Evolutionary conservation across 1,140 invertebrate genomes (phyloP), one percentile per base, ranked within the genome.

Genomic region (Plectrocnemia conspersa): DNA sequence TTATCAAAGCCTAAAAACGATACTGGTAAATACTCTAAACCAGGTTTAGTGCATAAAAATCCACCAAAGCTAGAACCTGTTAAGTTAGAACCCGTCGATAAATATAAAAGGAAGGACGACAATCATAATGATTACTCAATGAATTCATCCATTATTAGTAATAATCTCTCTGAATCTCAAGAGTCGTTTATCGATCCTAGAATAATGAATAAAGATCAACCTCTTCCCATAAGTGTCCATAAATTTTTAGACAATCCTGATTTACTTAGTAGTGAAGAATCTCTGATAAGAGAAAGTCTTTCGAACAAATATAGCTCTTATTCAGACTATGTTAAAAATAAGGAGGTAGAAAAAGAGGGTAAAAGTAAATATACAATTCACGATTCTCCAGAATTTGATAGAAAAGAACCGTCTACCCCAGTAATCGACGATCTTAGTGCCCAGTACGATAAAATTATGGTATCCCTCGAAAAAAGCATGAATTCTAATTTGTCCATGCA

Each of bases 381-480:
- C 16, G 29, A 27, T 27, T 6, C n/a, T 7, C 13, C 22, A 13
- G 18, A 45, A 55, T 57, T 47, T 25, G 55, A 58, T 42, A 54
- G 52, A 42, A 52, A 54, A 15, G 59, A 61, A 65, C 32, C 67
- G 1, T 59, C 50, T n/a, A 62, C 60, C 1, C 57, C 72, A 49
- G 68, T 66, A 22, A 63, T 72, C 52, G 69, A 69, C 54, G 68
- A 73, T 58, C 59, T 74, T 41, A 71, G 68, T 62, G 68, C 65
- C 22, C 73, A 72, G 56, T 76, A 76, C 58, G 68, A 74, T 59
- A 76, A 71, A 70, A 68, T 76, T 33, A 74, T 76, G 66, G 67
- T 68, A 47, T 76, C 74, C 21, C 64, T 76, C 64, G 74, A 76
- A 63, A 71, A 74, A 64, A 75, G 71, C 56, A 70, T 75, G 59